Evolutionary conservation across 2,113 vertebrate species (phyloP).

Genomic region (Columba janthina): DNA sequence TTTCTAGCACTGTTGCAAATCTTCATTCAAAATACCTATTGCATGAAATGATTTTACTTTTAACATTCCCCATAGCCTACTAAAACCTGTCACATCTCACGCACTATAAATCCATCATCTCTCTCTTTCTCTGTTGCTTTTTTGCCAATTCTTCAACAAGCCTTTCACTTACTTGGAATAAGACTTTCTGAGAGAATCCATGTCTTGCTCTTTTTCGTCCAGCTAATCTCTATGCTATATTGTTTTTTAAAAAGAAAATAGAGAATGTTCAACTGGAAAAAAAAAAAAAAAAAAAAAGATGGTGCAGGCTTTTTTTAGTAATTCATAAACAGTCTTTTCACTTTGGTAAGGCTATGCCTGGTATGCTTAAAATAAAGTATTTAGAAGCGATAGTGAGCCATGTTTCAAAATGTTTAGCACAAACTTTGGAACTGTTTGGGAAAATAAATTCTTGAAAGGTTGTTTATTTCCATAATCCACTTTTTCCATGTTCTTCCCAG

Average conservation of each 20-base stretch:
- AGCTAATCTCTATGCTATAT: neutral
- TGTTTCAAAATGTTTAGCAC: neutral
- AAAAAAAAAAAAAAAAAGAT: neutral
- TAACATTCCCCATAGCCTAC: neutral
- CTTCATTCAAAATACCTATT: neutral
- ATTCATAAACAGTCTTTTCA: neutral
- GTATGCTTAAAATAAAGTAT: neutral
- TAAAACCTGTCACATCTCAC: neutral
- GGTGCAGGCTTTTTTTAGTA: neutral
- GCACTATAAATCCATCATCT: neutral
- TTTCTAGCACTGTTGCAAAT: neutral
- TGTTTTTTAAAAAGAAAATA: neutral
- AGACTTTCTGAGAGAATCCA: neutral
- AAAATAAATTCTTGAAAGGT: neutral
- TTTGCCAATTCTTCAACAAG: neutral
- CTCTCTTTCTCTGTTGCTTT: neutral
- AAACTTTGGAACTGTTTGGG: neutral
- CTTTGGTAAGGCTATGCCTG: neutral
- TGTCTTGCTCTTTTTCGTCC: neutral
- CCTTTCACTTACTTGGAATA: neutral
- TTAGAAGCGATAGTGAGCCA: rapidly evolving
- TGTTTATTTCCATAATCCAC: neutral
- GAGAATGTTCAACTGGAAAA: neutral
- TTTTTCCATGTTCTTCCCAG: neutral
- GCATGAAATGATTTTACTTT: neutral